Conservation (phyloP, 2,113 vertebrate genomes). For the Calypte anna region DNA sequence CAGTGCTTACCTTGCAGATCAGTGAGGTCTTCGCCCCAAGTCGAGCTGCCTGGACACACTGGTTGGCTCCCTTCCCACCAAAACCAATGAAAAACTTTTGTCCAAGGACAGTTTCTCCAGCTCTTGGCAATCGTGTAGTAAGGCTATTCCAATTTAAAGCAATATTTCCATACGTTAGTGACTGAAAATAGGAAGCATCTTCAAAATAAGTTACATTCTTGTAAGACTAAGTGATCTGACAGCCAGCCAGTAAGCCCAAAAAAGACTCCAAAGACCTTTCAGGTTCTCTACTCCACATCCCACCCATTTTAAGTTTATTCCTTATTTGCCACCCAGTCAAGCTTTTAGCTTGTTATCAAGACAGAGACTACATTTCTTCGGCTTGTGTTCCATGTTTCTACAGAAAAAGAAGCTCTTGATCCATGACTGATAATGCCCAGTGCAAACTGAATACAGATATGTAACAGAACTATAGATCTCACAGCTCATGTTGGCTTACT, state of each 20-base stretch:
- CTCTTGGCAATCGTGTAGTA: conserved; percentile 88
- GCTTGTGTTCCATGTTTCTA: not conserved
- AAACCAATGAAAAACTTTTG: conserved; percentile 95
- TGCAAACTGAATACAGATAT: not conserved
- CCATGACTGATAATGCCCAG: not conserved
- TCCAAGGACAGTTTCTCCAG: conserved; percentile 94
- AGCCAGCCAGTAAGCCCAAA: not conserved
- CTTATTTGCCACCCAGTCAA: not conserved
- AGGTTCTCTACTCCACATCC: not conserved
- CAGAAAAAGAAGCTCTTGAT: not conserved
- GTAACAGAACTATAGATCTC: not conserved
- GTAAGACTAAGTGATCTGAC: not conserved
- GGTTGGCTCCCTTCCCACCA: conserved; percentile 98
- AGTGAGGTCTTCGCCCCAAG: conserved; percentile 90
- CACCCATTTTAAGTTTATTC: not conserved
- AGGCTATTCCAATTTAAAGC: conserved; percentile 78
- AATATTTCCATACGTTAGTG: conserved; percentile 29
- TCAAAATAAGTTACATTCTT: not conserved
- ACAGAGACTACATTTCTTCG: not conserved
- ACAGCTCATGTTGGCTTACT: not conserved
- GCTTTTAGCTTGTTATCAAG: not conserved
- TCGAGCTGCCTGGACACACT: conserved; percentile 92
- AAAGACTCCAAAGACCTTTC: not conserved
- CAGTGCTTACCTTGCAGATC: conserved; percentile 90
- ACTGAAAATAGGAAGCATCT: not conserved